phyloP scores from a whole-genome alignment of 2,888 invertebrate species.

The Platerodrilus igneus region DNA sequence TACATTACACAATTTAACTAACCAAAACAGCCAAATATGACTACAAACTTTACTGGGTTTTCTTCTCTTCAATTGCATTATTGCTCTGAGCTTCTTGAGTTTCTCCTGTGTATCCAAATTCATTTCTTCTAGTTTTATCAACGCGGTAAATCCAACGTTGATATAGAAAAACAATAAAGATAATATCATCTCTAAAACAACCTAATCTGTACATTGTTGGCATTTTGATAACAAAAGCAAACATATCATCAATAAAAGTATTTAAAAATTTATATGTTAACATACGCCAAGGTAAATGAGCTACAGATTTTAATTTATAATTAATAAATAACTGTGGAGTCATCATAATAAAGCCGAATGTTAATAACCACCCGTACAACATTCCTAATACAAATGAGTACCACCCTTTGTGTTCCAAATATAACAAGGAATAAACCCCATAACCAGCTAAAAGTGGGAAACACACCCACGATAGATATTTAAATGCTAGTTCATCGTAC shows the following conservation, averaged over 20 bases:
- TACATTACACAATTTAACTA: too few species aligned
- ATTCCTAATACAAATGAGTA: conserved; percentile 96
- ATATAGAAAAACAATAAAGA: conserved; percentile 98
- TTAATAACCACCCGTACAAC: conserved; percentile 95
- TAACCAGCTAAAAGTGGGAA: conserved; percentile 93
- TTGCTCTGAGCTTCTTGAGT: conserved; percentile 18
- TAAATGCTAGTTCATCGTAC: conserved; percentile 94
- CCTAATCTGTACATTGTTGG: conserved; percentile 97
- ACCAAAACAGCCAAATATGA: too few species aligned
- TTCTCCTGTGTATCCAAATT: conserved; percentile 96
- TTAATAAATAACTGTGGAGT: conserved; percentile 99
- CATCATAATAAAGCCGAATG: conserved; percentile 99
- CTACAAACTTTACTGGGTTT: conserved; percentile 24
- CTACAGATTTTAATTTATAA: conserved; percentile 98
- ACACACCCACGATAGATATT: conserved; percentile 92
- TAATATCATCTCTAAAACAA: conserved; percentile 97
- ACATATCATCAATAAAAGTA: conserved; percentile 99
- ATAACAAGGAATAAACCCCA: conserved; percentile 89
- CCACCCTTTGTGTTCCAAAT: conserved; percentile 98
- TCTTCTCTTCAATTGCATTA: conserved; percentile 30
- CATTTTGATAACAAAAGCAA: conserved; percentile 99
- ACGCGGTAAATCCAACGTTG: conserved; percentile 99
- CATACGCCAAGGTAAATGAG: conserved; percentile 99
- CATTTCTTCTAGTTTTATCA: conserved; percentile 91
- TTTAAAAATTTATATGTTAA: conserved; percentile 99